Evolutionary conservation across 1,140 invertebrate genomes (phyloP).

Genomic region (Lethocerus indicus): DNA sequence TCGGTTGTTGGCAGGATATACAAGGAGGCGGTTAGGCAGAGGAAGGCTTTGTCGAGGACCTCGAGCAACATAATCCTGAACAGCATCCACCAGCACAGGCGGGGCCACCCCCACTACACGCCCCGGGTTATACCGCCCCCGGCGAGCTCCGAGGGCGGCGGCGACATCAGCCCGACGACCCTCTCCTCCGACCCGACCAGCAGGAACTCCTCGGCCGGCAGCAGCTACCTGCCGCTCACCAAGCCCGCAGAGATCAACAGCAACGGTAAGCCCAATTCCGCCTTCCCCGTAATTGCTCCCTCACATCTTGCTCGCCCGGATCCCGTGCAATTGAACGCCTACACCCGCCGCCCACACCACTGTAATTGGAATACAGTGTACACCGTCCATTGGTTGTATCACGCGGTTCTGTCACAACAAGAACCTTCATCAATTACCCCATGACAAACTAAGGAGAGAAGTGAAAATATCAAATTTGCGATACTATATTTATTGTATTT

Average conservation of each 20-base stretch:
- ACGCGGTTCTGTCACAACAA: too few species aligned
- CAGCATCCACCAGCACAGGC: conserved; percentile 60
- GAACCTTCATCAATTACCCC: too few species aligned
- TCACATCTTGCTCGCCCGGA: too few species aligned
- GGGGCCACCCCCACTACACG: conserved; percentile 37
- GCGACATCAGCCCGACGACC: background rate
- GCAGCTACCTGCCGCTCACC: conserved; percentile 1
- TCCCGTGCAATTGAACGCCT: too few species aligned
- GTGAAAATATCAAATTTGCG: too few species aligned
- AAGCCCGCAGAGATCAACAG: conserved; percentile 6
- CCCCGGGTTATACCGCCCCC: conserved; percentile 43
- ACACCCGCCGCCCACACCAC: too few species aligned
- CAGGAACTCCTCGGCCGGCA: conserved; percentile 7
- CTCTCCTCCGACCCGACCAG: conserved; percentile 6
- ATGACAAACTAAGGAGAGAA: too few species aligned
- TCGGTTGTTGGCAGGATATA: conserved; percentile 42
- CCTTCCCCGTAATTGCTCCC: too few species aligned
- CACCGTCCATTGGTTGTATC: too few species aligned
- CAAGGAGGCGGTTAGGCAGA: conserved; percentile 74
- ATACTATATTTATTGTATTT: too few species aligned
- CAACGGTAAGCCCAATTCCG: conserved; percentile 9
- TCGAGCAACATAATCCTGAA: conserved; percentile 67
- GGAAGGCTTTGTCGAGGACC: conserved; percentile 63
- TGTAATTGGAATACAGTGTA: too few species aligned
- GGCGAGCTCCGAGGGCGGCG: background rate